Percentiles rank a stretch among this genome's conserved stretches.
phyloP scores from a whole-genome alignment of 2,113 vertebrate species.

The Neogobius melanostomus region DNA sequence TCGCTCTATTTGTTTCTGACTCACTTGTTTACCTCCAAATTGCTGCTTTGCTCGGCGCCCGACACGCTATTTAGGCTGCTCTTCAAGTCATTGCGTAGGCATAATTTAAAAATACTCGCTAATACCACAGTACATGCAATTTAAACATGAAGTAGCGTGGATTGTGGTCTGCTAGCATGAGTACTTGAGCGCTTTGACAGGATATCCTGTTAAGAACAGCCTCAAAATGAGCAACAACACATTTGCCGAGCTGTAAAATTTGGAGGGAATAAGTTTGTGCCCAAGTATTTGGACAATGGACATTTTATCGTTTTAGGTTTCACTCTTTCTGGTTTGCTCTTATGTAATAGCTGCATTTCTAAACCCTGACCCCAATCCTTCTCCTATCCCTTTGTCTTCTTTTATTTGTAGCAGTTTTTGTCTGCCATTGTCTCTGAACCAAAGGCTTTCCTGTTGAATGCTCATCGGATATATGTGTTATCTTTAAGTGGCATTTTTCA shows the following conservation, averaged over 20 bases:
- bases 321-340: constrained; percentile 31
- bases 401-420: constrained; percentile 46
- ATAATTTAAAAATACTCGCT: constrained; percentile 6
- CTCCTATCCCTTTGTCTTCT: constrained; percentile 39
- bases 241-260: background rate
- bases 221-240: constrained; percentile 18
- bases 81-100: constrained; percentile 4
- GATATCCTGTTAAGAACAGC: constrained; percentile 72
- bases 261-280: background rate
- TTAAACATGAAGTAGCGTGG: background rate
- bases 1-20: constrained; percentile 56
- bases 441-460: constrained; percentile 26
- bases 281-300: background rate
- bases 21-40: constrained; percentile 56
- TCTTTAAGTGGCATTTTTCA: constrained; percentile 21
- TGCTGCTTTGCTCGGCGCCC: constrained; percentile 19
- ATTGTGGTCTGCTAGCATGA: constrained; percentile 4
- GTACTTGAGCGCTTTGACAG: constrained; percentile 63
- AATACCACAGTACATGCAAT: background rate
- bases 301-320: background rate
- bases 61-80: constrained; percentile 19
- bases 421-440: constrained; percentile 42
- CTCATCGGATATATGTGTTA: constrained; percentile 3
- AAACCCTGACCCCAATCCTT: constrained; percentile 27
- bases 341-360: constrained; percentile 26